These are phyloP conservation scores for Sphaerophoria taeniata DNA, from an alignment of 2,888 invertebrate genomes.

Conservation along the genomic window DNA sequence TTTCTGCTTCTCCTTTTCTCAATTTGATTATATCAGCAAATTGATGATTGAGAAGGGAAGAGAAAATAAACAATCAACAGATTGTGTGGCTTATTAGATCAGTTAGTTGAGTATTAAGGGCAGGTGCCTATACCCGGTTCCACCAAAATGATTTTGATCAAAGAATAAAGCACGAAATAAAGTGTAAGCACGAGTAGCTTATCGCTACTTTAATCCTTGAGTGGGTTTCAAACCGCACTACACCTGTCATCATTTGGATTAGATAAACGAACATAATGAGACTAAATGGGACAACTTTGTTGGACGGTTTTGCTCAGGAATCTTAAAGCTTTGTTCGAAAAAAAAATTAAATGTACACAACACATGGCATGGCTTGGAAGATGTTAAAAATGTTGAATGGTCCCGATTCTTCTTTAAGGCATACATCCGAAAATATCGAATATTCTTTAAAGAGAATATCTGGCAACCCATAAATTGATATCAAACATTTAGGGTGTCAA, in stretches of 20 bases:
- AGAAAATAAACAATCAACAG: slow-evolving; percentile 25
- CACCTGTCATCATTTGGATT: slow-evolving; percentile 57
- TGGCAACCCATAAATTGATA: too few species aligned
- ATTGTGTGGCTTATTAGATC: slow-evolving; percentile 61
- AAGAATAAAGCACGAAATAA: slow-evolving; percentile 61
- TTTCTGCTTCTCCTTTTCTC: slow-evolving; percentile 2
- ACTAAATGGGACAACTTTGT: neutral
- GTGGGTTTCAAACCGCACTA: slow-evolving; percentile 54
- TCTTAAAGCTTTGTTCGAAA: too few species aligned
- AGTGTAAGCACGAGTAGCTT: slow-evolving; percentile 65
- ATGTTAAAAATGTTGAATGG: too few species aligned
- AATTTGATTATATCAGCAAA: slow-evolving; percentile 57
- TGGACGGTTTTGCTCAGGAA: neutral
- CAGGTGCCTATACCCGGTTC: slow-evolving; percentile 61
- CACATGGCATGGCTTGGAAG: too few species aligned
- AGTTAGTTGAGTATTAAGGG: slow-evolving; percentile 40
- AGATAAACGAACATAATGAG: neutral
- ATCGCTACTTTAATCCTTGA: slow-evolving; percentile 59
- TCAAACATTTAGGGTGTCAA: too few species aligned
- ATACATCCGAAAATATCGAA: too few species aligned
- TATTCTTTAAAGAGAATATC: too few species aligned
- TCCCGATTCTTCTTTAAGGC: too few species aligned
- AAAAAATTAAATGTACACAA: too few species aligned
- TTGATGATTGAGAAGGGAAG: slow-evolving; percentile 19
- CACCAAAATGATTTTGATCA: slow-evolving; percentile 51